A percentile compares a stretch with the other conserved stretches of the same genome.
These are phyloP conservation scores for Leuciscus idus DNA, from an alignment of 2,113 vertebrate species.

Conservation along the genomic window DNA sequence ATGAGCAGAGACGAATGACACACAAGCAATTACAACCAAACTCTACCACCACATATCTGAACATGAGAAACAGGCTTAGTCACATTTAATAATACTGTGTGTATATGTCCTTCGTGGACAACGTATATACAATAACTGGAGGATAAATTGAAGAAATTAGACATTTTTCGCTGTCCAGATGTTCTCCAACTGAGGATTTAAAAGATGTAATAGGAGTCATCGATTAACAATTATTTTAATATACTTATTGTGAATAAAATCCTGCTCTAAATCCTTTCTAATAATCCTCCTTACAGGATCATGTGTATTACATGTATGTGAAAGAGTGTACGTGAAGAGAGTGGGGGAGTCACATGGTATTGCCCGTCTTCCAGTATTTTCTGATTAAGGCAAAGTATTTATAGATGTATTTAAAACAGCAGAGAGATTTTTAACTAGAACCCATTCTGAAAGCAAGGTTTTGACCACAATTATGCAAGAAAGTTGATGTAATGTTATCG, in stretches of 20 bases:
- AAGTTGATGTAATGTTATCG: not conserved
- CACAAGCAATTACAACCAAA: conserved; percentile 31
- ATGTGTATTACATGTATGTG: conserved; percentile 51
- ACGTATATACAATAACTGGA: not conserved
- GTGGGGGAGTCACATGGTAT: conserved; percentile 1
- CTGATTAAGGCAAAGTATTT: not conserved
- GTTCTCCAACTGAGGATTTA: conserved; percentile 67
- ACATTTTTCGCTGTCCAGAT: conserved; percentile 71
- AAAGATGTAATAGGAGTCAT: conserved; percentile 72
- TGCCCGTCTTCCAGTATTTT: not conserved
- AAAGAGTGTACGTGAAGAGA: not conserved
- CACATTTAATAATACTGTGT: conserved; percentile 3
- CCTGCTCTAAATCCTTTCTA: conserved; percentile 68
- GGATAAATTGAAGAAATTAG: conserved; percentile 55
- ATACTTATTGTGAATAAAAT: conserved; percentile 70
- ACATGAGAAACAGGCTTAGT: not conserved
- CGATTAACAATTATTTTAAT: conserved; percentile 75
- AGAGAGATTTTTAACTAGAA: not conserved
- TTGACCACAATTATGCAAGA: not conserved
- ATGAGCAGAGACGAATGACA: not conserved
- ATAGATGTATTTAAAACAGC: not conserved
- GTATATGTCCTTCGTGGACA: not conserved
- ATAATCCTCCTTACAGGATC: conserved; percentile 72
- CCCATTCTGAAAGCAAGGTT: conserved; percentile 3
- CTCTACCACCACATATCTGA: not conserved